Conservation (phyloP, 2,797 vertebrate genomes). For the Cetoscarus ocellatus region DNA sequence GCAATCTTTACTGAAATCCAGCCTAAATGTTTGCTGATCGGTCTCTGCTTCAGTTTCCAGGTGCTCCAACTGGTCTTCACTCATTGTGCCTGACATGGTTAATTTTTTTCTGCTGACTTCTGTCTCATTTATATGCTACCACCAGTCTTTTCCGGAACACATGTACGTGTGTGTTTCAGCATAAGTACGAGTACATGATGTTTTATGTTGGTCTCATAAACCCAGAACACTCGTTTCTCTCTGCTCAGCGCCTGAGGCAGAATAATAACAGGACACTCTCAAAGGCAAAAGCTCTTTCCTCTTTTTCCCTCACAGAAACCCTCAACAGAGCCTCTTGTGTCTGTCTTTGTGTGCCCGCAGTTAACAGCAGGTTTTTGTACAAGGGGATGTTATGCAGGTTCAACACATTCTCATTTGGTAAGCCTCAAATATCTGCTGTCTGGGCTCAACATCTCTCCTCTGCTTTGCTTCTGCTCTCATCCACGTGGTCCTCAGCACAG, state of each 20-base stretch:
- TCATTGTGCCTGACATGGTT: conserved; percentile 50
- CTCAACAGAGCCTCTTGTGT: too few relatives aligned
- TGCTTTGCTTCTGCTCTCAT: too few relatives aligned
- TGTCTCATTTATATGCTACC: conserved; percentile 58
- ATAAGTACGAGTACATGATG: conserved; percentile 23
- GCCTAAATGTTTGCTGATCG: too few relatives aligned
- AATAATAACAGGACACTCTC: conserved; percentile 74
- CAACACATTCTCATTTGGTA: too few relatives aligned
- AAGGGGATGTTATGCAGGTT: too few relatives aligned
- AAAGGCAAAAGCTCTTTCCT: conserved; percentile 53
- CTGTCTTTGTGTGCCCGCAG: too few relatives aligned
- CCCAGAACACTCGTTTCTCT: conserved; percentile 67
- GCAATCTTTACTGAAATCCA: too few relatives aligned
- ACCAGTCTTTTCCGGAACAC: conserved; percentile 27
- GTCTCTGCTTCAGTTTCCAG: too few relatives aligned
- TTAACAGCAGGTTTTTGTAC: too few relatives aligned
- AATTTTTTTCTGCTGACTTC: conserved; percentile 49
- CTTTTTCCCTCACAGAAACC: conserved; percentile 3
- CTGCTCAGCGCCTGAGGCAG: conserved; percentile 62
- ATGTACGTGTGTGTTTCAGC: not conserved
- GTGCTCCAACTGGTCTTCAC: conserved; percentile 29
- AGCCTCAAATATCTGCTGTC: too few relatives aligned
- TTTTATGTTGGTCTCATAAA: conserved; percentile 65
- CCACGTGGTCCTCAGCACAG: too few relatives aligned
- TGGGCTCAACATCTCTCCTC: too few relatives aligned